These are phyloP conservation scores for Rhincodon typus DNA, from an alignment of 2,797 vertebrate species.

Conservation along the genomic window DNA sequence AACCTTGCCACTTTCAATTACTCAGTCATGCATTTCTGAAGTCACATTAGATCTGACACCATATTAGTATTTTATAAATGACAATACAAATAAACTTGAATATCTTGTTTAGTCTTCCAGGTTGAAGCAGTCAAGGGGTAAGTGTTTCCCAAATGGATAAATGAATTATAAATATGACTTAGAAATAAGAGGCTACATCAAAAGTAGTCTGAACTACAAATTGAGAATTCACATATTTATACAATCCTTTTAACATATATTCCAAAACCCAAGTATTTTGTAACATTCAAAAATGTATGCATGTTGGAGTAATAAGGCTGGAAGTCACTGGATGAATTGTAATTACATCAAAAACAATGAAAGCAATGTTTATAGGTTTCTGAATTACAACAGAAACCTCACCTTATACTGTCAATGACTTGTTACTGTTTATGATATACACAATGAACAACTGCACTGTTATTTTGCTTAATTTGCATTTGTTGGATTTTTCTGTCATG, in stretches of 20 bases:
- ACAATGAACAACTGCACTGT: not conserved
- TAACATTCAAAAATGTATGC: not conserved
- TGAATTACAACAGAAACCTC: not conserved
- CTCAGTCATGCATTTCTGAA: constrained; percentile 5
- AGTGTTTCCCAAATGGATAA: not conserved
- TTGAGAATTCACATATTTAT: not conserved
- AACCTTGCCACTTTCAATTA: constrained; percentile 31
- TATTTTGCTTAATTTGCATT: not conserved
- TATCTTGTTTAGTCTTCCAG: not conserved
- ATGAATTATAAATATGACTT: not conserved
- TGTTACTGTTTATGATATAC: not conserved
- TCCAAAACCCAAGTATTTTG: not conserved
- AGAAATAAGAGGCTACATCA: not conserved
- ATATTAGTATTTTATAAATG: not conserved
- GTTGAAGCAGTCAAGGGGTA: not conserved
- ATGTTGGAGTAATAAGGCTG: not conserved
- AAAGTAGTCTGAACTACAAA: not conserved
- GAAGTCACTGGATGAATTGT: not conserved
- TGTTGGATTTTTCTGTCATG: not conserved
- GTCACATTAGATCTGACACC: constrained; percentile 11
- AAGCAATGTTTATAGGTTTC: not conserved
- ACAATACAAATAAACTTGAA: not conserved
- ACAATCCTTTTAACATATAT: not conserved
- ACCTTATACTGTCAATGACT: not conserved
- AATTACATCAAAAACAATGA: not conserved